These are phyloP conservation scores for Hedychridium roseum DNA, from an alignment of 2,888 invertebrate species.

Conservation along the genomic window DNA sequence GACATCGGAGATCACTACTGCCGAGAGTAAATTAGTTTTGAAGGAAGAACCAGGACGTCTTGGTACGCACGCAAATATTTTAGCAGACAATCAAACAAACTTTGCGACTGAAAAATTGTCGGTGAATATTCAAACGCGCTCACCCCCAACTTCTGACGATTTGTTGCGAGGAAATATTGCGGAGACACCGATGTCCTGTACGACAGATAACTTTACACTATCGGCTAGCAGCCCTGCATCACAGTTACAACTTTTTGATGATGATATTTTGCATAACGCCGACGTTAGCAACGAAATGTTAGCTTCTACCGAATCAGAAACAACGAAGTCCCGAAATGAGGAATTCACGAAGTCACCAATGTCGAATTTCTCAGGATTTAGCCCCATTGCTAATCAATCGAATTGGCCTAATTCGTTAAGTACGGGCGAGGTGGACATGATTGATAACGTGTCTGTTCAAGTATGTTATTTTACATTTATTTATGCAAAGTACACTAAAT, in stretches of 20 bases:
- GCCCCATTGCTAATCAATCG: slow-evolving; percentile 18
- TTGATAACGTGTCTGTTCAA: slow-evolving; percentile 60
- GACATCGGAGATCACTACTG: no score
- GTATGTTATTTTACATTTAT: slow-evolving; percentile 36
- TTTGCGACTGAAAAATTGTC: no score
- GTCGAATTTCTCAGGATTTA: slow-evolving; percentile 36
- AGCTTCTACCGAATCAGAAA: slow-evolving; percentile 6
- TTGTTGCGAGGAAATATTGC: background rate
- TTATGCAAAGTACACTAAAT: no score
- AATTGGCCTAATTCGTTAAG: slow-evolving; percentile 43
- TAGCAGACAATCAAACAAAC: no score
- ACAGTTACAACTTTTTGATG: slow-evolving; percentile 43
- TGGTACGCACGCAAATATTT: no score
- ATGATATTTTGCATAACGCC: no score
- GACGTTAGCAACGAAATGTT: slow-evolving; percentile 37
- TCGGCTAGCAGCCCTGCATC: slow-evolving; percentile 46
- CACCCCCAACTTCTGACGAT: no score
- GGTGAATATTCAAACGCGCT: no score
- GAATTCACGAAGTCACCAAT: slow-evolving; percentile 18
- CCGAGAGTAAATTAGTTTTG: no score
- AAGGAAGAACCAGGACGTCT: no score
- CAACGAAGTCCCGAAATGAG: slow-evolving; percentile 11
- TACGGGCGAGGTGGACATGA: slow-evolving; percentile 53
- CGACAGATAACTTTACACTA: slow-evolving; percentile 53
- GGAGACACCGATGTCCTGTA: slow-evolving; percentile 60